Evolutionary conservation across 2,888 invertebrate species (phyloP).

Genomic region (Ariolimax columbianus): DNA sequence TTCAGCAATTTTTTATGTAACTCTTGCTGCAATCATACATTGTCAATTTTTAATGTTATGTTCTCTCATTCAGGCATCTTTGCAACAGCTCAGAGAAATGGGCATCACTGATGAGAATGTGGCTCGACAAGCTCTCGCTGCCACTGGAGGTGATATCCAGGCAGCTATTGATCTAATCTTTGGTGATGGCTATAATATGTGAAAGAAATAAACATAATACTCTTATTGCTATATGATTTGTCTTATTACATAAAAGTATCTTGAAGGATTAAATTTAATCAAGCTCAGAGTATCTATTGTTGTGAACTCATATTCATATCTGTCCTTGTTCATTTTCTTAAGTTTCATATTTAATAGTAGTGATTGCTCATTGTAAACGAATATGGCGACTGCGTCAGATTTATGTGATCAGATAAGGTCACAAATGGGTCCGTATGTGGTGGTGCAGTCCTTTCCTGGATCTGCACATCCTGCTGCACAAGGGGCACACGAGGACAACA

Average conservation of each 20-base stretch:
- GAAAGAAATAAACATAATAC: background rate
- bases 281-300: background rate
- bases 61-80: slow-evolving; percentile 67
- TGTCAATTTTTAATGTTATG: background rate
- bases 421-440: no score
- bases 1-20: no score
- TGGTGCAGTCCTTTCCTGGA: no score
- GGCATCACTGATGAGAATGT: slow-evolving; percentile 90
- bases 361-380: no score
- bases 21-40: no score
- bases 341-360: no score
- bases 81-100: slow-evolving; percentile 91
- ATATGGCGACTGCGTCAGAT: no score
- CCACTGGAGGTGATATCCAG: slow-evolving; percentile 90
- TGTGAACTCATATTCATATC: background rate
- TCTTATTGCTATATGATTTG: background rate
- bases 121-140: slow-evolving; percentile 90
- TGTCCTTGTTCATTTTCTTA: background rate
- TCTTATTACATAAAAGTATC: background rate
- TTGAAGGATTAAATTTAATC: background rate
- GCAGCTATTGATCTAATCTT: slow-evolving; percentile 94
- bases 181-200: slow-evolving; percentile 80
- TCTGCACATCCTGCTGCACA: no score
- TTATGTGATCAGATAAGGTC: no score
- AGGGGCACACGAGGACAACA: no score